These are phyloP conservation scores for Pelecanoides urinatrix DNA, from an alignment of 2,113 vertebrate species.

Conservation along the genomic window DNA sequence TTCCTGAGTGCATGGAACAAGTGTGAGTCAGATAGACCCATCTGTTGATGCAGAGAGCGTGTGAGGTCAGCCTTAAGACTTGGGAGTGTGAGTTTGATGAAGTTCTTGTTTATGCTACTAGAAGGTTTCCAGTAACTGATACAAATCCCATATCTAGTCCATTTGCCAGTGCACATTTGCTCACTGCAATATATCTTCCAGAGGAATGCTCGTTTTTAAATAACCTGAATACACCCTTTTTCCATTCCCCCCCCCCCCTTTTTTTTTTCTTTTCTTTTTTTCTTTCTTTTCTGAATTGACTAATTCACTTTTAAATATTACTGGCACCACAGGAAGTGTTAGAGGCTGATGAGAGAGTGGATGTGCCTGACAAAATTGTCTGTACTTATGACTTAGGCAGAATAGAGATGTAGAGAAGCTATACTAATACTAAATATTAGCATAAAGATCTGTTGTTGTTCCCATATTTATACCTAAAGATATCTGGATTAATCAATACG, in stretches of 20 bases:
- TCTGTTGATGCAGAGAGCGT: constrained; percentile 11
- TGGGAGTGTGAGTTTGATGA: not conserved
- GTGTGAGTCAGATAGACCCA: not conserved
- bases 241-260: no score
- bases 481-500: not conserved
- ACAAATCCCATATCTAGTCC: not conserved
- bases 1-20: accelerated
- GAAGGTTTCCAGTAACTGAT: constrained; percentile 12
- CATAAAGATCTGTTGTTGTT: not conserved
- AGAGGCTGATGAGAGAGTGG: not conserved
- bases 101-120: not conserved
- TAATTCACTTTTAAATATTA: not conserved
- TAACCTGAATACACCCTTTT: not conserved
- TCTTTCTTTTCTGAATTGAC: not conserved
- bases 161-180: not conserved
- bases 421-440: not conserved
- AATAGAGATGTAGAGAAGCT: not conserved
- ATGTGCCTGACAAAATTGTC: not conserved
- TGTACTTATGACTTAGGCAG: not conserved
- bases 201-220: not conserved
- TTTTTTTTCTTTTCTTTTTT: accelerated
- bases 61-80: constrained; percentile 8
- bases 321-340: not conserved
- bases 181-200: not conserved
- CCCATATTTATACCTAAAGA: not conserved